Conservation (phyloP, 2,888 invertebrate genomes). For the Amitus sp. region DNA sequence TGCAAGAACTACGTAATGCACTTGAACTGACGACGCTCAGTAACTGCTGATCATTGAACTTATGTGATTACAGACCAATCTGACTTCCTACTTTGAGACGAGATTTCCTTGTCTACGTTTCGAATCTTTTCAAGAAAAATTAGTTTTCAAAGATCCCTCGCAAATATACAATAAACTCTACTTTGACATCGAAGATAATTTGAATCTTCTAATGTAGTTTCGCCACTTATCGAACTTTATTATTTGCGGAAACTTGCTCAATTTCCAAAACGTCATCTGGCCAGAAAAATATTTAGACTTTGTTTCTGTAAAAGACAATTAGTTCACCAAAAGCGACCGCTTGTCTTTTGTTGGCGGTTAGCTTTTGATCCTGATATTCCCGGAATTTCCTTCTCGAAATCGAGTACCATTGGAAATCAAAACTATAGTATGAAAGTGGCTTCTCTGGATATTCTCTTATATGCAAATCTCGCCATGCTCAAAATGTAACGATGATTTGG, state of each 20-base stretch:
- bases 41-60: conserved; percentile 12
- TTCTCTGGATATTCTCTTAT: not conserved
- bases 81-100: conserved; percentile 16
- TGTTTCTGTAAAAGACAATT: too few species aligned
- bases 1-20: too few species aligned
- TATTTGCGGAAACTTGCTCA: conserved; percentile 12
- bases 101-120: conserved; percentile 10
- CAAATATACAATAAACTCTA: too few species aligned
- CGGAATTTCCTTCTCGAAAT: not conserved
- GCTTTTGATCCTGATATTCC: not conserved
- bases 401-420: conserved; percentile 4
- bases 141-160: conserved; percentile 5
- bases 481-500: conserved; percentile 8
- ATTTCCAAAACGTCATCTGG: conserved; percentile 4
- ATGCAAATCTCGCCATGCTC: conserved; percentile 7
- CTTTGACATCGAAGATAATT: too few species aligned
- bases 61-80: conserved; percentile 18
- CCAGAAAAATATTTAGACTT: too few species aligned
- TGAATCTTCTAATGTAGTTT: conserved; percentile 30
- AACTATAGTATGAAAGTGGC: not conserved
- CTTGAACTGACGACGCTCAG: too few species aligned
- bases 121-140: too few species aligned
- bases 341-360: conserved; percentile 14
- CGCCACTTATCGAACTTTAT: conserved; percentile 18
- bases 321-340: too few species aligned